A percentile compares a stretch with the other conserved stretches of the same genome.
phyloP scores from a whole-genome alignment of 2,113 vertebrate species.

The Progne subis region DNA sequence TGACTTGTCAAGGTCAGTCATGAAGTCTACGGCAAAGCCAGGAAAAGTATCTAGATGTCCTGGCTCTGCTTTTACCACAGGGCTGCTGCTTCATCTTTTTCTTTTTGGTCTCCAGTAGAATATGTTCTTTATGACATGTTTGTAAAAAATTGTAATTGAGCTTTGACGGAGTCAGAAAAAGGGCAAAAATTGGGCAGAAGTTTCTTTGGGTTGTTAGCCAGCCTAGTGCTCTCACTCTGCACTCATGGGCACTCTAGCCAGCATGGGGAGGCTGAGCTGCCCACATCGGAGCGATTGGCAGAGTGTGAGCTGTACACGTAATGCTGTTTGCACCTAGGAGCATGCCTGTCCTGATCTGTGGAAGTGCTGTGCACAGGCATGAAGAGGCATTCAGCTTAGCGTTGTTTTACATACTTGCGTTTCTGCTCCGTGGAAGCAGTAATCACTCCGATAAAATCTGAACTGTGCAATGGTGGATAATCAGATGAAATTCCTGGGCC shows the following conservation, averaged over 20 bases:
- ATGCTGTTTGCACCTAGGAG: background rate
- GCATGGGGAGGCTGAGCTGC: background rate
- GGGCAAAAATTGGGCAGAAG: background rate
- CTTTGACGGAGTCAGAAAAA: background rate
- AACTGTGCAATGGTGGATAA: background rate
- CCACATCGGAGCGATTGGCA: rapidly evolving
- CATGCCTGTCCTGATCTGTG: background rate
- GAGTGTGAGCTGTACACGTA: background rate
- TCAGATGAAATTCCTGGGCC: background rate
- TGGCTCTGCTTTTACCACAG: background rate
- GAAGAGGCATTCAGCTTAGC: background rate
- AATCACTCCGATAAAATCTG: background rate
- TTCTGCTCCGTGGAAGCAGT: background rate
- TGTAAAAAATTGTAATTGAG: background rate
- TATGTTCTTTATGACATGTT: background rate
- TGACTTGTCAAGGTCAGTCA: background rate
- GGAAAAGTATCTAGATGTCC: background rate
- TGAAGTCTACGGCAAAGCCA: background rate
- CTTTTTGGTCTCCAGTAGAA: background rate
- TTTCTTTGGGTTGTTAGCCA: background rate
- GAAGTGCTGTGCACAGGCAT: background rate
- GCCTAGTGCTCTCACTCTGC: background rate
- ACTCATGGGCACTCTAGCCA: background rate
- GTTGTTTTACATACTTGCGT: background rate
- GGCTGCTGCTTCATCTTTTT: background rate